These are phyloP conservation scores for Centropyge bicolor DNA, from an alignment of 2,797 vertebrate genomes.

Conservation along the genomic window DNA sequence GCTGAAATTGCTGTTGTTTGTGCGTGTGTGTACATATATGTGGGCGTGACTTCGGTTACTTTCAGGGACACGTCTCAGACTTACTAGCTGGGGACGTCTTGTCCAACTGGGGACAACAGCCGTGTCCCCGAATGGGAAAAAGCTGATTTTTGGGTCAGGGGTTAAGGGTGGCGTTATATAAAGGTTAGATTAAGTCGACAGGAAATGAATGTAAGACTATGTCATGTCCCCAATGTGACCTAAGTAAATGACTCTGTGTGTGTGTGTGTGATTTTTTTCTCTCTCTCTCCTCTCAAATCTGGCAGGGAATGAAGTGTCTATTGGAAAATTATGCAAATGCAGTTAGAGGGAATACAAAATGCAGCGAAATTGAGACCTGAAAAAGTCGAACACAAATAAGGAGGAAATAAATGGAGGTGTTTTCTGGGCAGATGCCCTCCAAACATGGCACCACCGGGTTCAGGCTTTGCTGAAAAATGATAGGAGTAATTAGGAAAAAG, in stretches of 20 bases:
- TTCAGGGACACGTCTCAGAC: too few relatives aligned
- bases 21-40: constrained; percentile 26
- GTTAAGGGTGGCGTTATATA: too few relatives aligned
- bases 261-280: constrained; percentile 33
- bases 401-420: constrained; percentile 43
- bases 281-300: constrained; percentile 56
- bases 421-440: constrained; percentile 59
- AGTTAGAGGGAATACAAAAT: constrained; percentile 62
- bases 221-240: too few relatives aligned
- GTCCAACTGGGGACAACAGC: too few relatives aligned
- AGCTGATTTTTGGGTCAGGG: too few relatives aligned
- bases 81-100: too few relatives aligned
- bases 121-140: too few relatives aligned
- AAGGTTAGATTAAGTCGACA: too few relatives aligned
- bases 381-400: constrained; percentile 59
- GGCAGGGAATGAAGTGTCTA: constrained; percentile 77
- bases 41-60: constrained; percentile 10
- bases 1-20: constrained; percentile 75
- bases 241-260: background rate
- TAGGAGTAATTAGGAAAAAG: constrained; percentile 64
- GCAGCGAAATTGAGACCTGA: constrained; percentile 67
- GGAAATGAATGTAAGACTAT: too few relatives aligned
- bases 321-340: constrained; percentile 79
- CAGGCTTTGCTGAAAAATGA: constrained; percentile 51
- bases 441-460: constrained; percentile 32